phyloP scores from a whole-genome alignment of 2,797 vertebrate genomes.

The Huso huso region DNA sequence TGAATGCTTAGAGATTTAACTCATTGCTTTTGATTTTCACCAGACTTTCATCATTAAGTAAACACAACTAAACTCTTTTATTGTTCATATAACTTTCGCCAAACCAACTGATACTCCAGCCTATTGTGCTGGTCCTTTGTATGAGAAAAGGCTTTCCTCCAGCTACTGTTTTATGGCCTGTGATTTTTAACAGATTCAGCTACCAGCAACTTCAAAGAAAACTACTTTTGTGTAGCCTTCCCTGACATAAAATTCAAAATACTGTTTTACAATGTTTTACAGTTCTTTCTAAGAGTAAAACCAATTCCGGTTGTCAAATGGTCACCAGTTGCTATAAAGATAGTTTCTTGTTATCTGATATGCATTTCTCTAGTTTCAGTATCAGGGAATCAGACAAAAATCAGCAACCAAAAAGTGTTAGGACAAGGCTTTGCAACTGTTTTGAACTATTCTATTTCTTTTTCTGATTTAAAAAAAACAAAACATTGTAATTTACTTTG shows the following conservation, averaged over 20 bases:
- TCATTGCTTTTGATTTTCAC: neutral
- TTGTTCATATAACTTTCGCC: slow-evolving; percentile 1
- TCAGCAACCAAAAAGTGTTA: too few relatives aligned
- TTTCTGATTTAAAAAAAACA: too few relatives aligned
- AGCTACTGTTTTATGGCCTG: slow-evolving; percentile 6
- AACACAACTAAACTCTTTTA: slow-evolving; percentile 2
- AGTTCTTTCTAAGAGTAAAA: neutral
- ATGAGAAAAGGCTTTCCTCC: neutral
- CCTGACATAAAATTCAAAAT: slow-evolving; percentile 9
- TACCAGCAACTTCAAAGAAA: slow-evolving; percentile 7
- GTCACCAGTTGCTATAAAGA: neutral
- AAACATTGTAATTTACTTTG: too few relatives aligned
- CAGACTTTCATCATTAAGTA: slow-evolving; percentile 1
- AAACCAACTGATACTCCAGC: neutral
- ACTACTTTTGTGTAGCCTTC: neutral
- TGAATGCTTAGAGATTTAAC: neutral
- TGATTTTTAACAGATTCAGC: slow-evolving; percentile 9
- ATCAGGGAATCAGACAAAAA: too few relatives aligned
- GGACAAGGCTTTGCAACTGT: too few relatives aligned
- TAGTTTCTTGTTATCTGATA: too few relatives aligned
- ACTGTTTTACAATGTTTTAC: neutral
- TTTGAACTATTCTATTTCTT: too few relatives aligned
- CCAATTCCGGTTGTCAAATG: neutral
- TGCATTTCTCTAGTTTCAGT: too few relatives aligned
- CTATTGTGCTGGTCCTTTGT: neutral